These are phyloP conservation scores for Cyanoderma ruficeps DNA, from an alignment of 2,113 vertebrate species.

Conservation along the genomic window DNA sequence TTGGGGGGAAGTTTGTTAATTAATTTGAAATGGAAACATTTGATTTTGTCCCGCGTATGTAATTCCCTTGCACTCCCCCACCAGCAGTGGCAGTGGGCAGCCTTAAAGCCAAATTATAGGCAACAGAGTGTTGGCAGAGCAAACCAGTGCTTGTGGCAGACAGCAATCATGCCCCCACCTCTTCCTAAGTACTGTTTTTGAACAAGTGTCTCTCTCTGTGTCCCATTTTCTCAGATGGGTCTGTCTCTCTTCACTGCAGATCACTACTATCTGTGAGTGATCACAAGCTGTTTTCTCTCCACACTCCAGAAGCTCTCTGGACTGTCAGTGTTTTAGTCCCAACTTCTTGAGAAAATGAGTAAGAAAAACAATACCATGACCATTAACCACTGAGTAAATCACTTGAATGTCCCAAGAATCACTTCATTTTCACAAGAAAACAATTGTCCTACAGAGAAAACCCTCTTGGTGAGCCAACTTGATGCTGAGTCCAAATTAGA, in stretches of 20 bases:
- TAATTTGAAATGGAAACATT: background rate
- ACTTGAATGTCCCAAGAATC: background rate
- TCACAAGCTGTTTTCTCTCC: background rate
- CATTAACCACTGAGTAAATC: background rate
- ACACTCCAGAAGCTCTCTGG: background rate
- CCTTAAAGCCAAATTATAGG: background rate
- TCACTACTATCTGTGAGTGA: rapidly evolving
- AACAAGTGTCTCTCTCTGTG: background rate
- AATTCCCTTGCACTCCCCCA: rapidly evolving
- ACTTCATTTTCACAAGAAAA: background rate
- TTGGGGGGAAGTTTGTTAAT: background rate
- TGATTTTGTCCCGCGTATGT: background rate
- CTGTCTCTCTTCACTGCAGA: background rate
- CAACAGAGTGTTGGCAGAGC: background rate
- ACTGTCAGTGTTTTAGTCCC: background rate
- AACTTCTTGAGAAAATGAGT: background rate
- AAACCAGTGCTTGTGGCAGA: background rate
- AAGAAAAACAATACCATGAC: background rate
- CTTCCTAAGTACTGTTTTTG: background rate
- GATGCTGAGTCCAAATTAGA: background rate
- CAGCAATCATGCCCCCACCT: rapidly evolving
- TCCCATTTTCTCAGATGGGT: background rate
- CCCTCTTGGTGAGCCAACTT: background rate
- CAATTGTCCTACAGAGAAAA: background rate
- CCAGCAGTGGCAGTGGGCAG: background rate